Evolutionary conservation across 2,797 vertebrate species (phyloP), one percentile per base, ranked within the genome.

Genomic region (Natrix natrix): DNA sequence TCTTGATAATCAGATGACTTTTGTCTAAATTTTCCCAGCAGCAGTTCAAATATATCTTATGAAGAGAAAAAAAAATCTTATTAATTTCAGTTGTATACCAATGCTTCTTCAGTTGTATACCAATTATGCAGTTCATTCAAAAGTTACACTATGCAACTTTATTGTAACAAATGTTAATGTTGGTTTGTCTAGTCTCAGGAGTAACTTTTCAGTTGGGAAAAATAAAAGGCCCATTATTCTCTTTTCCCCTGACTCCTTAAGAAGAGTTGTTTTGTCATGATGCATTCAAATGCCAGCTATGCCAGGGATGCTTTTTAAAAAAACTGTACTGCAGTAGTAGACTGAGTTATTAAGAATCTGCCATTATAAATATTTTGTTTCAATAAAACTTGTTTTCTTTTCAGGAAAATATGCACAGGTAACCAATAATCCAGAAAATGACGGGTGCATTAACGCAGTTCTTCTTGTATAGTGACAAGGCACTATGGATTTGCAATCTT

Each of bases 361-460:
- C 10, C 56, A 24, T 54, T 87, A 37, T 32, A 12, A 87, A 88
- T 60, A 13, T 28, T 16, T 14, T n/a, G 1, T 26, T 92, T 95
- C 96, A 83, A 66, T 11, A 2, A 94, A 94, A 93, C 91, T n/a
- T 13, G 88, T 93, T 43, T 92, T 13, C 90, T 95, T 43, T 91
- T 11, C 94, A 99, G 99, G 99, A 96, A 99, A 99, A 98, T 99
- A 99, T 0, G 99, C 99, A 91, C 99, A 99, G 96, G 99, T 99
- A 96, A 99, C 99, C 8, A 99, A 99, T 96, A 99, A 99, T 97
- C 99, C 99, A 28, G 99, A 99, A 98, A 99, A 99, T 0, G 99
- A 99, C 11, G 99, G 99, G 91, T 99, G 99, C 95, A 99, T 99
- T 94, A 99, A 99, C 61, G 99, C 99, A 3, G 98, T 99, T 93